Conservation (phyloP, 2,113 vertebrate genomes). For the Phaetusa simplex region DNA sequence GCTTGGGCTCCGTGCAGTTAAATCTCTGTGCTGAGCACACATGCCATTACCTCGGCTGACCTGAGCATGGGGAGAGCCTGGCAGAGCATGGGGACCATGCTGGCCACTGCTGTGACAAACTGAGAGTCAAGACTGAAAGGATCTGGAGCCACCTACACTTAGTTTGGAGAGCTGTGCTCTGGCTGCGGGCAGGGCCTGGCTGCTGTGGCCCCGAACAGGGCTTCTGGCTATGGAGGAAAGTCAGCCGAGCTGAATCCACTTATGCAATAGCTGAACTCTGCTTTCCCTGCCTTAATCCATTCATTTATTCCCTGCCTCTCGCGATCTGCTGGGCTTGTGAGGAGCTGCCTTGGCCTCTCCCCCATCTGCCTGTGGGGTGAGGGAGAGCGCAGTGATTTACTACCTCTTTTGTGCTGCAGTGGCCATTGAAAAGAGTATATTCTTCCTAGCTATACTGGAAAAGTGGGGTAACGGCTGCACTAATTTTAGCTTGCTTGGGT, state of each 20-base stretch:
- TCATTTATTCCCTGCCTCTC: conserved; percentile 6
- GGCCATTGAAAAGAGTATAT: not conserved
- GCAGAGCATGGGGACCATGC: accelerated
- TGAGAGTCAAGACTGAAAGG: not conserved
- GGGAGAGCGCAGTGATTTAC: not conserved
- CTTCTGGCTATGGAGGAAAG: not conserved
- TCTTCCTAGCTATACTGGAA: not conserved
- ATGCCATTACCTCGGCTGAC: conserved; percentile 37
- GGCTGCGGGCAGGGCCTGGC: not conserved
- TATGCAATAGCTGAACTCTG: not conserved
- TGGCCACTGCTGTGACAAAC: not conserved
- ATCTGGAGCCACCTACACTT: not conserved
- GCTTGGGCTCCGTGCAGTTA: not conserved
- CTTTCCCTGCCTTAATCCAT: conserved; percentile 21
- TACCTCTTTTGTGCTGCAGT: not conserved
- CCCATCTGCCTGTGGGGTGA: not conserved
- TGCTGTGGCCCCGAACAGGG: not conserved
- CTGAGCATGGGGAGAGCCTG: not conserved
- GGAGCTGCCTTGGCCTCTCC: not conserved
- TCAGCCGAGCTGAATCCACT: conserved; percentile 12
- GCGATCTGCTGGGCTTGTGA: not conserved
- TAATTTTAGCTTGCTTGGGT: not conserved
- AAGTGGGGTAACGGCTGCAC: not conserved
- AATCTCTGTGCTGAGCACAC: not conserved
- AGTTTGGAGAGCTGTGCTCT: not conserved